A percentile compares a stretch with the other conserved stretches of the same genome.
phyloP scores from a whole-genome alignment of 2,113 vertebrate genomes.

The Mellivora capensis region DNA sequence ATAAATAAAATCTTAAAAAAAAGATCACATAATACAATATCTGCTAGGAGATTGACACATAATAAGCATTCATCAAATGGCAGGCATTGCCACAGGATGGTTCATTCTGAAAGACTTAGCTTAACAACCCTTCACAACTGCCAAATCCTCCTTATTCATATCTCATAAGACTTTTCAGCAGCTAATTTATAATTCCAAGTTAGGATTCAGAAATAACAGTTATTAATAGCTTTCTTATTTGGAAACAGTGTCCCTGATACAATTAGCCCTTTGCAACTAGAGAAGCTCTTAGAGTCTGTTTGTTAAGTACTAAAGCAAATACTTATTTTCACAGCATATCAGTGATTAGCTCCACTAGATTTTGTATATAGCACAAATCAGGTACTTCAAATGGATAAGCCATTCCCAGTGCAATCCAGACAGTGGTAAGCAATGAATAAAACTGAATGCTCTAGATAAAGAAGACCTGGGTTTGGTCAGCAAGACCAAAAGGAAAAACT shows the following conservation, averaged over 20 bases:
- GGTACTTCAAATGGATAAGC: not conserved
- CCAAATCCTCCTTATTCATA: not conserved
- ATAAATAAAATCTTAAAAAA: no score
- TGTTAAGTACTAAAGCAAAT: constrained; percentile 44
- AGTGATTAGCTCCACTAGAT: constrained; percentile 12
- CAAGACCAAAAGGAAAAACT: not conserved
- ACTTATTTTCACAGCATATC: not conserved
- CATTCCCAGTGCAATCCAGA: not conserved
- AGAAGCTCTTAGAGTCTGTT: not conserved
- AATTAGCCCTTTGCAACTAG: constrained; percentile 11
- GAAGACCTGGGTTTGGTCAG: constrained; percentile 18
- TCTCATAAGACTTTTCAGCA: not conserved
- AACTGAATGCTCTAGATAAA: not conserved
- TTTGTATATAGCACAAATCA: constrained; percentile 1
- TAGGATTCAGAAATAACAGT: not conserved
- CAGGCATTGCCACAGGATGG: not conserved
- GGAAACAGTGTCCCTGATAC: constrained; percentile 15
- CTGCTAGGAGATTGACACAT: not conserved
- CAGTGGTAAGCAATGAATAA: not conserved
- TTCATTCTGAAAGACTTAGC: not conserved
- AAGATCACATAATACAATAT: not conserved
- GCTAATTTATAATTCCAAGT: not conserved
- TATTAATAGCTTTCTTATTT: constrained; percentile 29
- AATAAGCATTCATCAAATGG: not conserved
- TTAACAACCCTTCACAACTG: not conserved